Percentiles rank a stretch among this genome's conserved stretches.
Evolutionary conservation across 2,797 vertebrate species (phyloP).

Genomic region (Cossypha niveicapilla): DNA sequence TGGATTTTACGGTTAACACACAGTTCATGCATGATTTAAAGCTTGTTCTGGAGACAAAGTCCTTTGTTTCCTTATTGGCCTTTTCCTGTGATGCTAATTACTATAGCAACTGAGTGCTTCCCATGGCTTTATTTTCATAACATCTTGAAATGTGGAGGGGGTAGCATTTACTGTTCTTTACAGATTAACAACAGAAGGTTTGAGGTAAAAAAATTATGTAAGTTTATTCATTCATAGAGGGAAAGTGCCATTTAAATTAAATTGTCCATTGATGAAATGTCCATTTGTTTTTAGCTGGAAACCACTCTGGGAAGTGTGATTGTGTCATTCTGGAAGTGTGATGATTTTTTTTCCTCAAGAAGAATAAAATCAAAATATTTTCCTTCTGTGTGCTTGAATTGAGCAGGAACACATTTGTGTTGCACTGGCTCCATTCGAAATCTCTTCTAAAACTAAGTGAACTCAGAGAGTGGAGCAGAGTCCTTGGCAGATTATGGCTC

Average conservation of each 20-base stretch:
- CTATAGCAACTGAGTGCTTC: background rate
- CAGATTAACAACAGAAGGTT: background rate
- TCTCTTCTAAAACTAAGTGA: background rate
- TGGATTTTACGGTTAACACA: background rate
- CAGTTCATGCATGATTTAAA: background rate
- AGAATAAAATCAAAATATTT: background rate
- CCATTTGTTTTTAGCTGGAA: background rate
- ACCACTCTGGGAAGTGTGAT: background rate
- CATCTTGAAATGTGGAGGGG: background rate
- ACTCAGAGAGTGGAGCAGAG: background rate
- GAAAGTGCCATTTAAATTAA: background rate
- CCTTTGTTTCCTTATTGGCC: background rate
- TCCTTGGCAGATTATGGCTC: background rate
- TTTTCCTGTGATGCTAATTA: conserved; percentile 2
- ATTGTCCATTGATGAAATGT: background rate
- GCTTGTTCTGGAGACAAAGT: background rate
- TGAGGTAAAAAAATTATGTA: background rate
- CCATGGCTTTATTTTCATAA: background rate
- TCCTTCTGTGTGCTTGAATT: background rate
- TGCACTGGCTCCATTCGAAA: background rate
- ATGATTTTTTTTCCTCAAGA: background rate
- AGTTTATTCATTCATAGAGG: background rate
- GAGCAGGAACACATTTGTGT: background rate
- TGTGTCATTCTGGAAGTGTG: background rate
- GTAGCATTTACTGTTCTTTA: background rate